These are phyloP conservation scores for Lethrus apterus DNA, from an alignment of 1,140 invertebrate species.

Conservation along the genomic window DNA sequence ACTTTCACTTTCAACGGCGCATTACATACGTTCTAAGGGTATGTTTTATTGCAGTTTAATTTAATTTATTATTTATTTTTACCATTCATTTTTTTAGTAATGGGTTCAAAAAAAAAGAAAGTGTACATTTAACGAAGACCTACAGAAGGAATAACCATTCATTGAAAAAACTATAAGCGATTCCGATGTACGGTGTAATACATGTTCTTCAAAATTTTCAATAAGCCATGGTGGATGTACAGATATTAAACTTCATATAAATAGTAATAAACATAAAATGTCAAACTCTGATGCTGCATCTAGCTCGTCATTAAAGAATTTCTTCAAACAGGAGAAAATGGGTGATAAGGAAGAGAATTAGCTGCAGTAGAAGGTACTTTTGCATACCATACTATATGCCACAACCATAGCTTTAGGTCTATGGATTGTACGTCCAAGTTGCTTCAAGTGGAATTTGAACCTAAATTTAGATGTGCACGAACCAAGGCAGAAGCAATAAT, in stretches of 20 bases:
- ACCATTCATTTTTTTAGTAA: no score
- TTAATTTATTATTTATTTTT: no score
- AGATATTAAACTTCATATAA: slow-evolving; percentile 39
- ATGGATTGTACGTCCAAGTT: slow-evolving; percentile 33
- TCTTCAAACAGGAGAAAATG: slow-evolving; percentile 30
- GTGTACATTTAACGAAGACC: slow-evolving; percentile 21
- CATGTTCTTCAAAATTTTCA: slow-evolving; percentile 35
- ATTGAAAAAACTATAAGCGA: slow-evolving; percentile 28
- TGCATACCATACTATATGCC: slow-evolving; percentile 31
- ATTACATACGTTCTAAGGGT: no score
- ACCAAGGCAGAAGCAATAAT: slow-evolving; percentile 14
- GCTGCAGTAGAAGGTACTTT: slow-evolving; percentile 28
- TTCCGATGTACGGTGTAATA: slow-evolving; percentile 34
- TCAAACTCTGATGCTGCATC: slow-evolving; percentile 32
- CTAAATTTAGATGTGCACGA: slow-evolving; percentile 13
- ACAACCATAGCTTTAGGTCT: slow-evolving; percentile 34
- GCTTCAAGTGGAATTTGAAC: slow-evolving; percentile 27
- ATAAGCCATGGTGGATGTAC: slow-evolving; percentile 32
- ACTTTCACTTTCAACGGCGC: no score
- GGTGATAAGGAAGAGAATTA: slow-evolving; percentile 23
- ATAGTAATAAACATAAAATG: slow-evolving; percentile 36
- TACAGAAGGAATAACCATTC: slow-evolving; percentile 25
- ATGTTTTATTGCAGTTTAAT: no score
- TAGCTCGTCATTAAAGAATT: slow-evolving; percentile 29
- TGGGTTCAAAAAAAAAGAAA: no score